Evolutionary conservation across 2,888 invertebrate species (phyloP).

Genomic region (Bugulina stolonifera): DNA sequence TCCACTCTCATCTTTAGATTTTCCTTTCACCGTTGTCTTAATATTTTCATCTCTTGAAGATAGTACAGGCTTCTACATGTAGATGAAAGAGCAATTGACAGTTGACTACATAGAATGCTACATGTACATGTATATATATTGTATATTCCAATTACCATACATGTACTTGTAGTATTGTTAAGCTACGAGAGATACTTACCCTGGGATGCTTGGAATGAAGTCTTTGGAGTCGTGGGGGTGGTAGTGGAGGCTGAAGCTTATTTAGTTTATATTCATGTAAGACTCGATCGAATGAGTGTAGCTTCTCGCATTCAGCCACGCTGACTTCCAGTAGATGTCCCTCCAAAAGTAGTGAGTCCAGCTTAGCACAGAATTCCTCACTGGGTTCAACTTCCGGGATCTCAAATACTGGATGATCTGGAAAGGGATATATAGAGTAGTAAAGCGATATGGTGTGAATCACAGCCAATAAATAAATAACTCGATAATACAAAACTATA

Average conservation of each 20-base stretch:
- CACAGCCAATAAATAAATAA: not conserved
- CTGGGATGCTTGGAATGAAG: not conserved
- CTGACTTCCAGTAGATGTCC: conserved; percentile 80
- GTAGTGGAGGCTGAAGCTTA: conserved; percentile 36
- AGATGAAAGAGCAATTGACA: not conserved
- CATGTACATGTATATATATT: not conserved
- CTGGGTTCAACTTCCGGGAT: conserved; percentile 23
- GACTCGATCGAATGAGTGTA: conserved; percentile 58
- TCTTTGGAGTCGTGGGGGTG: too few species aligned
- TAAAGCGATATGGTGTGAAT: not conserved
- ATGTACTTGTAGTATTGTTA: too few species aligned
- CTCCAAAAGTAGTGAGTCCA: conserved; percentile 82
- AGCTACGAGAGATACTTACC: too few species aligned
- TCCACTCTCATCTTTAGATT: too few species aligned
- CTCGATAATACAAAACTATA: too few species aligned
- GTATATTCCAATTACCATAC: not conserved
- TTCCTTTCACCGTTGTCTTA: too few species aligned
- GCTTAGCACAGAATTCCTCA: conserved; percentile 36
- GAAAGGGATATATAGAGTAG: not conserved
- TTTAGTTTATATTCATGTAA: conserved; percentile 42
- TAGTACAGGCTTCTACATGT: not conserved
- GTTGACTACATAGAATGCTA: not conserved
- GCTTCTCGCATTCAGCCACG: conserved; percentile 76
- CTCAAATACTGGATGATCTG: not conserved
- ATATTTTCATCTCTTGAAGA: not conserved